Conservation (phyloP, 2,888 invertebrate species). For the Trisateles emortualis region DNA sequence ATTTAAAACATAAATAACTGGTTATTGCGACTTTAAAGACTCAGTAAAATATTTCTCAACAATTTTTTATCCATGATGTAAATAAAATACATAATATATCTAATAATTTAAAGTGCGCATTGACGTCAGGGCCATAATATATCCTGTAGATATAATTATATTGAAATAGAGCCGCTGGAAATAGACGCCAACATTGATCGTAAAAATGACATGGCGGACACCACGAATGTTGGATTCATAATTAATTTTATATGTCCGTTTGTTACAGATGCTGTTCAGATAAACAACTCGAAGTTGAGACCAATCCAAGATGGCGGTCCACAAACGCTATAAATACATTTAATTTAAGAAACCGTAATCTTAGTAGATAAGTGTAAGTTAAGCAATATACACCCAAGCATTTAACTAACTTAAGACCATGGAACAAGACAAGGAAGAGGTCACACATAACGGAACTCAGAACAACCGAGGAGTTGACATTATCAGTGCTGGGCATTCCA, state of each 20-base stretch:
- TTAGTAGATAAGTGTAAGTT: constrained; percentile 77
- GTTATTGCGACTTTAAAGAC: constrained; percentile 63
- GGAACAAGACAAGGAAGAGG: constrained; percentile 26
- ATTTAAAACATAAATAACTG: constrained; percentile 65
- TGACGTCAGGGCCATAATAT: constrained; percentile 57
- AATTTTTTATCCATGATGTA: constrained; percentile 48
- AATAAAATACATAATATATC: constrained; percentile 53
- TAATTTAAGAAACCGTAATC: constrained; percentile 81
- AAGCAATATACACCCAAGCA: constrained; percentile 76
- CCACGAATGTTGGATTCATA: constrained; percentile 10
- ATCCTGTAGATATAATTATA: constrained; percentile 50
- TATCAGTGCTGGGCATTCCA: constrained; percentile 81
- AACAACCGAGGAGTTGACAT: constrained; percentile 38
- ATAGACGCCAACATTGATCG: constrained; percentile 41
- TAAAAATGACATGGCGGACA: constrained; percentile 37
- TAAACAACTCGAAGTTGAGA: constrained; percentile 66
- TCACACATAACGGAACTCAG: constrained; percentile 26
- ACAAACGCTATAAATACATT: constrained; percentile 64
- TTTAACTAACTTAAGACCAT: constrained; percentile 67
- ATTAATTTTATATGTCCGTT: constrained; percentile 27
- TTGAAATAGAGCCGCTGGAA: constrained; percentile 48
- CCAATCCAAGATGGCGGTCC: constrained; percentile 69
- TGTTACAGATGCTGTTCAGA: constrained; percentile 72
- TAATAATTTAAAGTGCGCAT: constrained; percentile 43
- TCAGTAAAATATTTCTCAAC: constrained; percentile 50